phyloP scores from a whole-genome alignment of 2,797 vertebrate genomes.

The Zenarchopterus dispar region DNA sequence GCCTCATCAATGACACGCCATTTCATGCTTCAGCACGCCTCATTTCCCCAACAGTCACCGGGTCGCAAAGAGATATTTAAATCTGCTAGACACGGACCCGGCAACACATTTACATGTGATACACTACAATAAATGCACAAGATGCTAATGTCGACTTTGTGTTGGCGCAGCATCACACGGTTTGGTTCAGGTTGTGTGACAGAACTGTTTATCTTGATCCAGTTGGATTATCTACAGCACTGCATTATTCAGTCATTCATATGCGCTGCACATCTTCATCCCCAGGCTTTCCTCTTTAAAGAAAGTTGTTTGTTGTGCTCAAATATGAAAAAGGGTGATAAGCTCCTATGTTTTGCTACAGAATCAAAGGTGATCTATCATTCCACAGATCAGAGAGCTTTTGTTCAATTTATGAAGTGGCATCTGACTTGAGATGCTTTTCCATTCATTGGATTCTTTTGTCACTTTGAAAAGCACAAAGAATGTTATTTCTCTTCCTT shows the following conservation, averaged over 20 bases:
- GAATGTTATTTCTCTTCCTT: constrained; percentile 42
- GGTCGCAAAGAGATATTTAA: constrained; percentile 33
- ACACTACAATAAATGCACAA: constrained; percentile 16
- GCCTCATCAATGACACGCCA: constrained; percentile 61
- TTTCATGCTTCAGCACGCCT: constrained; percentile 59
- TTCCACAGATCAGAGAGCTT: constrained; percentile 49
- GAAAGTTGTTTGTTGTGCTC: constrained; percentile 40
- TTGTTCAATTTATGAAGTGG: constrained; percentile 49
- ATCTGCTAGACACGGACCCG: constrained; percentile 38
- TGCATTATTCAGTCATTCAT: constrained; percentile 24
- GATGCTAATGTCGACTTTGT: constrained; percentile 38
- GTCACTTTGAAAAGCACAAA: constrained; percentile 51
- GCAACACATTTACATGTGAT: constrained; percentile 22
- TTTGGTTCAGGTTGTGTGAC: constrained; percentile 26
- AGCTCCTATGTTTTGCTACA: constrained; percentile 30
- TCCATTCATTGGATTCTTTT: constrained; percentile 44
- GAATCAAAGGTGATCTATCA: constrained; percentile 41
- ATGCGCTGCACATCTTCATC: constrained; percentile 1
- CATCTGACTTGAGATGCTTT: constrained; percentile 37
- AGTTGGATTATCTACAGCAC: constrained; percentile 18
- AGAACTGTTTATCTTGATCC: constrained; percentile 46
- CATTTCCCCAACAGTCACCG: constrained; percentile 56
- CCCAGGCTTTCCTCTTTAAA: constrained; percentile 13
- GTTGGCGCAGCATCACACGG: constrained; percentile 1
- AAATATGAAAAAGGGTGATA: constrained; percentile 26